phyloP scores from a whole-genome alignment of 1,140 invertebrate genomes.

The Cepaea nemoralis region DNA sequence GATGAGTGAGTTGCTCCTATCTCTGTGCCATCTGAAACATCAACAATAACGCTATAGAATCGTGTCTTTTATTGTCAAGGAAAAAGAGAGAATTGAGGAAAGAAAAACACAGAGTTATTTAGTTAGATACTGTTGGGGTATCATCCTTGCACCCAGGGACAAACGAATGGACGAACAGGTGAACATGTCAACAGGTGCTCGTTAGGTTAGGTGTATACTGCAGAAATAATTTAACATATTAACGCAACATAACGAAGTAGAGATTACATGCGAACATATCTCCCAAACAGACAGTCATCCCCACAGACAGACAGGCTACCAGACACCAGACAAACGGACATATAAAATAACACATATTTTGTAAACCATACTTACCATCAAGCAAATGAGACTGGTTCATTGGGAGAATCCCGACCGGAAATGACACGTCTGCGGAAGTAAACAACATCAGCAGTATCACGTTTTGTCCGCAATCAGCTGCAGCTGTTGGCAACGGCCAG shows the following conservation, averaged over 20 bases:
- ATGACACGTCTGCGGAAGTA: conserved; percentile 53
- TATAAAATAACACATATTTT: not conserved
- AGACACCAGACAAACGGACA: not conserved
- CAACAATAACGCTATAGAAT: too few species aligned
- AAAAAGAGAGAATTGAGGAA: not conserved
- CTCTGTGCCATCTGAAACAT: conserved; percentile 45
- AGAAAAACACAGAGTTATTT: not conserved
- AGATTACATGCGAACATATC: not conserved
- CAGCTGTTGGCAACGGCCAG: too few species aligned
- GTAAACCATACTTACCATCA: conserved; percentile 18
- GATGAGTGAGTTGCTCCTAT: conserved; percentile 47
- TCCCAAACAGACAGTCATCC: not conserved
- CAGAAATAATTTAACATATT: not conserved
- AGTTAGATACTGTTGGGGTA: too few species aligned
- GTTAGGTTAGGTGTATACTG: not conserved
- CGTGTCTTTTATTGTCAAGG: too few species aligned
- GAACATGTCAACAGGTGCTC: too few species aligned
- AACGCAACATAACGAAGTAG: not conserved
- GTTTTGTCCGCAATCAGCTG: too few species aligned
- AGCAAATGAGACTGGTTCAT: conserved; percentile 36
- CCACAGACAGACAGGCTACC: not conserved
- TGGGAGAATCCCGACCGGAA: conserved; percentile 53
- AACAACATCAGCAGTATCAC: too few species aligned
- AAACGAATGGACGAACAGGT: too few species aligned
- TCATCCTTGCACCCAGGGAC: too few species aligned